Evolutionary conservation across 2,797 vertebrate genomes (phyloP).

Genomic region (Onychomys leucogaster): DNA sequence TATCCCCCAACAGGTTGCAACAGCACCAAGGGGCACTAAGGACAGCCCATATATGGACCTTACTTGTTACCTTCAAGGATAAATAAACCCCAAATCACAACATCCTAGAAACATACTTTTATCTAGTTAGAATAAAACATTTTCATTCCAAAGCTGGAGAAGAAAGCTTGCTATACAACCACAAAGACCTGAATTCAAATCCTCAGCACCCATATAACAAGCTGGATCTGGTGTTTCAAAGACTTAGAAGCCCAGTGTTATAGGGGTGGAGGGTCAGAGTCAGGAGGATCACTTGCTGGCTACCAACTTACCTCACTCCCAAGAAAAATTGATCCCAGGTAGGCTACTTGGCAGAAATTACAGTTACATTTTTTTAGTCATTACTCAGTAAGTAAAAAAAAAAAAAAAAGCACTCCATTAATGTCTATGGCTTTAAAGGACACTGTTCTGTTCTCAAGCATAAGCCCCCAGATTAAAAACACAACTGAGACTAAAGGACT

Average conservation of each 20-base stretch:
- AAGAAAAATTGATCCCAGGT: neutral
- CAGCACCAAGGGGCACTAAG: slow-evolving; percentile 58
- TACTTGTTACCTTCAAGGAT: neutral
- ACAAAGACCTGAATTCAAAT: neutral
- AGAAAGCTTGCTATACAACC: neutral
- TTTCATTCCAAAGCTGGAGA: neutral
- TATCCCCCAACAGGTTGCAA: slow-evolving; percentile 49
- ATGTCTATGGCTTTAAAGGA: neutral
- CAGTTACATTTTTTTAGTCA: neutral
- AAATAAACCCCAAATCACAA: neutral
- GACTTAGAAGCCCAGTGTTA: neutral
- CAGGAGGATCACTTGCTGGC: neutral
- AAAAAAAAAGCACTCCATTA: neutral
- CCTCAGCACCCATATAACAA: neutral
- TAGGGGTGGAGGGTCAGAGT: neutral
- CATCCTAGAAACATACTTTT: neutral
- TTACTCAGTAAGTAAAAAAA: neutral
- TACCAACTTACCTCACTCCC: neutral
- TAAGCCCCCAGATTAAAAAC: neutral
- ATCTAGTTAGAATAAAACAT: neutral
- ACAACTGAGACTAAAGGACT: neutral
- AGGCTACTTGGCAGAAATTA: neutral
- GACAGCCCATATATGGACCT: neutral
- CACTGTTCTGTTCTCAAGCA: neutral
- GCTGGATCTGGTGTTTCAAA: neutral